These are phyloP conservation scores for Gadus chalcogrammus DNA, from an alignment of 2,113 vertebrate species.

Conservation along the genomic window DNA sequence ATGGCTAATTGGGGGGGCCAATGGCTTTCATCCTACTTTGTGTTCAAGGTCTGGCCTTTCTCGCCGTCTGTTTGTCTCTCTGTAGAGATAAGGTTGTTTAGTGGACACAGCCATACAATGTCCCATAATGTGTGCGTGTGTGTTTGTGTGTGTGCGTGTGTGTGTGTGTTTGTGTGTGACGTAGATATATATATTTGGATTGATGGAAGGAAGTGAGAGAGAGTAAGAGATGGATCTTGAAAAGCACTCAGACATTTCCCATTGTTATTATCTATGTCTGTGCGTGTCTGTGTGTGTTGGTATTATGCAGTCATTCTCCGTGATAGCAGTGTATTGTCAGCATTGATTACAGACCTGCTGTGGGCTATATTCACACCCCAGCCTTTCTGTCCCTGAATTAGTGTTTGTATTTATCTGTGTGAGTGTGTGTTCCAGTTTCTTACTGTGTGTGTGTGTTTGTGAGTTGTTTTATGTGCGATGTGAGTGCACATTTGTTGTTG, in stretches of 20 bases:
- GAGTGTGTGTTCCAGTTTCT: background rate
- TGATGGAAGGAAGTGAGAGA: too few species aligned
- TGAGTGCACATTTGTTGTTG: background rate
- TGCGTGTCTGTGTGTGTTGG: slow-evolving; percentile 9
- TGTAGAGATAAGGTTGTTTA: too few species aligned
- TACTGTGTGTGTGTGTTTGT: background rate
- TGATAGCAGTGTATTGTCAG: background rate
- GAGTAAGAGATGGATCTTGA: slow-evolving; percentile 1
- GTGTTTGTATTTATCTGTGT: slow-evolving; percentile 3
- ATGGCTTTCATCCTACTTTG: slow-evolving; percentile 41
- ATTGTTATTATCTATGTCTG: background rate
- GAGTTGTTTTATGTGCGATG: slow-evolving; percentile 7
- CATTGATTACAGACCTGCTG: slow-evolving; percentile 5
- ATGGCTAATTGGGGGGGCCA: slow-evolving; percentile 28
- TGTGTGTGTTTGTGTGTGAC: too few species aligned
- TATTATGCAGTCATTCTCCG: slow-evolving; percentile 8
- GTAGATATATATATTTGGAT: too few species aligned
- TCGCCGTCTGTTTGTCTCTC: slow-evolving; percentile 9
- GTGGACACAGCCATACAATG: too few species aligned
- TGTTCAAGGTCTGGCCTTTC: slow-evolving; percentile 46
- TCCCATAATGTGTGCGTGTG: too few species aligned
- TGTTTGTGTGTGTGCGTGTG: too few species aligned
- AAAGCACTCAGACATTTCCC: slow-evolving; percentile 3
- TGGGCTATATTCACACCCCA: slow-evolving; percentile 4
- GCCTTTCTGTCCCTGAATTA: background rate